phyloP scores from a whole-genome alignment of 2,113 vertebrate species.

The Globicephala melas region DNA sequence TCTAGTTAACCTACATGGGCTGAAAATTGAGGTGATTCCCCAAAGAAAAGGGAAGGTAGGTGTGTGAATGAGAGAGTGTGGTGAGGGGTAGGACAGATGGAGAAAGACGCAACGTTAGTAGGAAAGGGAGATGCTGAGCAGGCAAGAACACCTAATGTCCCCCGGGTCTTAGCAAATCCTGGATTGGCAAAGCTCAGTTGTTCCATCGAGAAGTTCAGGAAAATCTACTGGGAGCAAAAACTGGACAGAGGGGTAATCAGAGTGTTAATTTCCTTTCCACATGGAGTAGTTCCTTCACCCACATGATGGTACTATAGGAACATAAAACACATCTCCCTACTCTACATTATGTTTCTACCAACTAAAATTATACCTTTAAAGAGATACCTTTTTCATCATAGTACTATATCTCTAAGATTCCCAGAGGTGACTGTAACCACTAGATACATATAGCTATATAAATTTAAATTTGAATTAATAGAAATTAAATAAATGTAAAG shows the following conservation, averaged over 20 bases:
- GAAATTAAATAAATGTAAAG: not conserved
- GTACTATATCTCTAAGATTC: not conserved
- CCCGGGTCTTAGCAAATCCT: not conserved
- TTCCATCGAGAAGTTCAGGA: not conserved
- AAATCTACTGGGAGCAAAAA: not conserved
- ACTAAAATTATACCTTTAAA: slow-evolving; percentile 11
- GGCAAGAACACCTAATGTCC: not conserved
- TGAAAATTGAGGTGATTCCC: not conserved
- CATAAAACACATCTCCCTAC: not conserved
- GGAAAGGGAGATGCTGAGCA: not conserved
- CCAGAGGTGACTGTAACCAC: not conserved
- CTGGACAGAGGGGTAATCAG: not conserved
- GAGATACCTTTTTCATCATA: not conserved
- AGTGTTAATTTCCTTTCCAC: not conserved
- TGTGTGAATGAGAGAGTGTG: not conserved
- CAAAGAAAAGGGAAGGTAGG: not conserved
- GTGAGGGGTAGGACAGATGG: not conserved
- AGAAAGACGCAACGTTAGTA: not conserved
- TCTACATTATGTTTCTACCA: not conserved
- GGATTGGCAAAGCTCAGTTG: not conserved
- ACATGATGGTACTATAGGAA: not conserved
- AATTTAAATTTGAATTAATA: not conserved
- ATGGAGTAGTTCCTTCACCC: not conserved
- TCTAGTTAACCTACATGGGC: not conserved
- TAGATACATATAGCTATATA: not conserved